phyloP scores from a whole-genome alignment of 2,797 vertebrate species.

The Peromyscus aztecus region DNA sequence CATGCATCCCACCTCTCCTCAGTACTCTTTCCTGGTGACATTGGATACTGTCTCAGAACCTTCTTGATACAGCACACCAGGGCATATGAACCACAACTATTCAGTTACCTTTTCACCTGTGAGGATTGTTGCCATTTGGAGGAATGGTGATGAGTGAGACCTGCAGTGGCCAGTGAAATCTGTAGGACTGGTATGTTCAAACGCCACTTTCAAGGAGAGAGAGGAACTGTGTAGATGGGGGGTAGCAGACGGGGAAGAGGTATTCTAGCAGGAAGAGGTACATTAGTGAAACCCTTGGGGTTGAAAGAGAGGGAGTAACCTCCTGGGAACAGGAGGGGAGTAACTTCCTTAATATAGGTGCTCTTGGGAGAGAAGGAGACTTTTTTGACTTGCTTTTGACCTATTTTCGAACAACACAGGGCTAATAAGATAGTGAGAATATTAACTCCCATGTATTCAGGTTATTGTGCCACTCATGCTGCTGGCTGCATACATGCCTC shows the following conservation, averaged over 20 bases:
- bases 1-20: background rate
- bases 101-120: background rate
- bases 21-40: background rate
- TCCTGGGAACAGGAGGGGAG: conserved; percentile 33
- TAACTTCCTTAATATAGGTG: conserved; percentile 56
- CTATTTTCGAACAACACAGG: conserved; percentile 71
- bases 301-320: background rate
- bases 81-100: background rate
- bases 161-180: background rate
- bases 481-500: background rate
- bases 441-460: conserved; percentile 70
- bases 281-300: conserved; percentile 18
- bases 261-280: conserved; percentile 39
- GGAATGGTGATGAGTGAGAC: background rate
- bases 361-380: conserved; percentile 65
- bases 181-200: background rate
- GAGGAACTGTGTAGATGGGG: background rate
- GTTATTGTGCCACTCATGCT: conserved; percentile 55
- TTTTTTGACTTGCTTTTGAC: conserved; percentile 78
- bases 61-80: background rate
- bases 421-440: conserved; percentile 68
- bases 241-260: background rate
- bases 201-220: background rate
- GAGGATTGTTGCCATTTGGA: background rate
- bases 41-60: background rate